phyloP scores from a whole-genome alignment of 2,888 invertebrate species.

The Gastrophysa polygoni region DNA sequence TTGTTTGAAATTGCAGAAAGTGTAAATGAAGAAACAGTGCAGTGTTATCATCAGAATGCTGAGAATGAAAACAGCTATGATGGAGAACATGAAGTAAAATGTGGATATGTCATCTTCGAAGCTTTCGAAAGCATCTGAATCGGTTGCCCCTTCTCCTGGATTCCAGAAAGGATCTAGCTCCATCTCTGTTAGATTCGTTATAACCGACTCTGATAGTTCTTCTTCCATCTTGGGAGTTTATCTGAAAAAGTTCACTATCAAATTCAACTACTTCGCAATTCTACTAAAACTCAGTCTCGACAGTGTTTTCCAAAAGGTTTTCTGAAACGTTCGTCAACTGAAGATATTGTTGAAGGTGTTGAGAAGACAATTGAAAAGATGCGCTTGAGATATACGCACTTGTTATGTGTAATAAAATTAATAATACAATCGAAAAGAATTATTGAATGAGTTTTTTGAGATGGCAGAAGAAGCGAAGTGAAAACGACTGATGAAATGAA shows the following conservation, averaged over 20 bases:
- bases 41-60: background rate
- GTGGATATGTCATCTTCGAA: background rate
- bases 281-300: too few relatives aligned
- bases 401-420: too few relatives aligned
- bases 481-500: too few relatives aligned
- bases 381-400: too few relatives aligned
- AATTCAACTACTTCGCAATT: too few relatives aligned
- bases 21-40: background rate
- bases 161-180: background rate
- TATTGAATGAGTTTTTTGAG: too few relatives aligned
- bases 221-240: background rate
- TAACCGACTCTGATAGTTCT: background rate
- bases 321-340: too few relatives aligned
- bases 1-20: constrained; percentile 10
- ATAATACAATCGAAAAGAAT: too few relatives aligned
- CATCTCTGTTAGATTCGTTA: background rate
- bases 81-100: background rate
- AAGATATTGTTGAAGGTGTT: too few relatives aligned
- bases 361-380: too few relatives aligned
- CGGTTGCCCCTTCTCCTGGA: background rate
- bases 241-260: background rate
- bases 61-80: background rate
- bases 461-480: too few relatives aligned
- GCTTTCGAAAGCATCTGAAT: background rate
- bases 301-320: too few relatives aligned